Evolutionary conservation across 2,113 vertebrate genomes (phyloP), one percentile per base, ranked within the genome.

Genomic region (Triplophysa dalaica): DNA sequence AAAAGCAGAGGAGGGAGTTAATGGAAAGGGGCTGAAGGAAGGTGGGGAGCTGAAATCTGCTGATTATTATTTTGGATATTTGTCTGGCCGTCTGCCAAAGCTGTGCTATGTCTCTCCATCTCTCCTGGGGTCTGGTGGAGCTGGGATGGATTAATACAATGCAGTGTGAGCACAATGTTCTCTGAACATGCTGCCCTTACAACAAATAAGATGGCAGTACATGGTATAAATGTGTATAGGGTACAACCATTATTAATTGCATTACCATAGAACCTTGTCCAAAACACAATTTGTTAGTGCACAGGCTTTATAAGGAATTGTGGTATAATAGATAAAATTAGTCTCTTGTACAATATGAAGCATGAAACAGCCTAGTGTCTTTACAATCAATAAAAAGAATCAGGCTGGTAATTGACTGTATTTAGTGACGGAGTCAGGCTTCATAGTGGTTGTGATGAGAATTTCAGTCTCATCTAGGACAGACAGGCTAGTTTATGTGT

Each of bases 11-110:
- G 62, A 22, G 14, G 24, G 69, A 22, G 61, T 17, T 9, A 52
- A 45, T 13, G 68, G 38, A 70, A 10, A n/a, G 62, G 1, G 29
- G 50, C 41, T 75, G 29, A 22, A 26, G 54, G 16, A 19, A 67
- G 4, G 45, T 60, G 24, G 72, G 26, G n/a, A n/a, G 33, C 21
- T 75, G 79, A 85, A 84, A 68, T 81, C 82, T 88, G 80, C 50
- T 79, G 74, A 79, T 79, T 83, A 79, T 80, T 86, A 81, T 80
- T 81, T 81, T 83, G 77, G 75, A 84, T 77, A 74, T 86, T 86
- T 82, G 76, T 66, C 75, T 89, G 88, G 87, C 86, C 64, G 61
- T 45, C 17, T 29, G 86, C 86, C 88, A 89, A 69, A 24, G 70
- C 87, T 84, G 72, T 21, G 70, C 58, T 76, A 52, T 78, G 86